Evolutionary conservation across 2,113 vertebrate genomes (phyloP).

Genomic region (Calidris pygmaea): DNA sequence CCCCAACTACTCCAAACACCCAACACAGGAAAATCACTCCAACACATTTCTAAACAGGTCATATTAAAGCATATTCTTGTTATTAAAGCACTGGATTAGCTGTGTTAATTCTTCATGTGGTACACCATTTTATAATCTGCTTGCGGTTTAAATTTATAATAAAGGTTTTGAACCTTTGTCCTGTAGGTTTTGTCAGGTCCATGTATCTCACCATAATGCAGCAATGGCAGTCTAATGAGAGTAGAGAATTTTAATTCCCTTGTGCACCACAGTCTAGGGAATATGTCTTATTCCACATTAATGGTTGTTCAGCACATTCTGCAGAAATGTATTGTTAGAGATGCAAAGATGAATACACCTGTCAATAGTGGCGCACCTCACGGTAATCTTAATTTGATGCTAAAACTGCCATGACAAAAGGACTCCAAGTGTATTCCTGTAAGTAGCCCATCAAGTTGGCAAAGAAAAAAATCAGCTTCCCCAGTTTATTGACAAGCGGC

Average conservation of each 20-base stretch:
- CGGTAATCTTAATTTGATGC: neutral
- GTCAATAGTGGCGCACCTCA: neutral
- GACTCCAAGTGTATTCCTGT: neutral
- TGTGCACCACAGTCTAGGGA: neutral
- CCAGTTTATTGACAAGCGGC: too few relatives aligned
- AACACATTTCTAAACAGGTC: neutral
- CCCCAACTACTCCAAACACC: neutral
- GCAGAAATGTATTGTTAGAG: neutral
- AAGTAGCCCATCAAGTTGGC: neutral
- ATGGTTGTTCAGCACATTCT: neutral
- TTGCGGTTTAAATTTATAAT: neutral
- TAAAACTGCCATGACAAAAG: neutral
- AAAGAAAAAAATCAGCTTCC: neutral
- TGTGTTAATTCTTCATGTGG: neutral
- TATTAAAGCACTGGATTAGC: neutral
- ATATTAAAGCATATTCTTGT: neutral
- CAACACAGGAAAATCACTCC: neutral
- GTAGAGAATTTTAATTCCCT: neutral
- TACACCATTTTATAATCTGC: neutral
- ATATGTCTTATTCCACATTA: neutral
- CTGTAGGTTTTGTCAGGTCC: neutral
- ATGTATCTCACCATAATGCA: neutral
- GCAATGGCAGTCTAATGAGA: neutral
- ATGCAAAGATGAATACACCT: neutral
- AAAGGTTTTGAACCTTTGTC: neutral